These are phyloP conservation scores for Actias luna DNA, from an alignment of 2,888 invertebrate genomes.

Conservation along the genomic window DNA sequence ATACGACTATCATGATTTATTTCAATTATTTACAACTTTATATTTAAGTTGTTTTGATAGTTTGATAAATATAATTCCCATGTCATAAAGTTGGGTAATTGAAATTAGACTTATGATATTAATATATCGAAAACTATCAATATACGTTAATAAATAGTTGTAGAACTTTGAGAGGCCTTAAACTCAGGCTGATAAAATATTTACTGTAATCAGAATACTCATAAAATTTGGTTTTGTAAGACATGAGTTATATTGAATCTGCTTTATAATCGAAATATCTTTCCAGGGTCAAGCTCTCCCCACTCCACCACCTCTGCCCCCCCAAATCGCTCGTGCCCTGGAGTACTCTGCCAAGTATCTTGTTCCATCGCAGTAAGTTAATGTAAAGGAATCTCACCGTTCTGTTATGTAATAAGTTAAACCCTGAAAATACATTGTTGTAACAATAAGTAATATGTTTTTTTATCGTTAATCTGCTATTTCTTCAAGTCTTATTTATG, in stretches of 20 bases:
- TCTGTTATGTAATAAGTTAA: conserved; percentile 25
- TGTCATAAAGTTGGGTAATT: no score
- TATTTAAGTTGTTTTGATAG: neutral
- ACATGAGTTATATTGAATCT: neutral
- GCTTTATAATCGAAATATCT: conserved; percentile 15
- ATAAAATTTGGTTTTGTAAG: neutral
- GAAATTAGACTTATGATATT: neutral
- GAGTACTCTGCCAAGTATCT: conserved; percentile 47
- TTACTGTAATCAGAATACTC: neutral
- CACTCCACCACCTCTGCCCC: conserved; percentile 74
- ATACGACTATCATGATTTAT: neutral
- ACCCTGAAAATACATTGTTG: conserved; percentile 24
- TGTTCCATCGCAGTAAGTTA: conserved; percentile 31
- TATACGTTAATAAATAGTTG: neutral
- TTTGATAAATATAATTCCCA: no score
- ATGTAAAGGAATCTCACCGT: conserved; percentile 25
- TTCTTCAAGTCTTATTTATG: conserved; percentile 30
- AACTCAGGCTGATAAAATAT: neutral
- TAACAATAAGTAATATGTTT: conserved; percentile 39
- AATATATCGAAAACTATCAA: neutral
- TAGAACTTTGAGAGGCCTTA: neutral
- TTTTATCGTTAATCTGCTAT: conserved; percentile 29
- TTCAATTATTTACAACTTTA: neutral
- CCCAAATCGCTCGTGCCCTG: conserved; percentile 67
- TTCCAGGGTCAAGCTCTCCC: conserved; percentile 67